Evolutionary conservation across 2,797 vertebrate genomes (phyloP).

Genomic region (Heliangelus exortis): DNA sequence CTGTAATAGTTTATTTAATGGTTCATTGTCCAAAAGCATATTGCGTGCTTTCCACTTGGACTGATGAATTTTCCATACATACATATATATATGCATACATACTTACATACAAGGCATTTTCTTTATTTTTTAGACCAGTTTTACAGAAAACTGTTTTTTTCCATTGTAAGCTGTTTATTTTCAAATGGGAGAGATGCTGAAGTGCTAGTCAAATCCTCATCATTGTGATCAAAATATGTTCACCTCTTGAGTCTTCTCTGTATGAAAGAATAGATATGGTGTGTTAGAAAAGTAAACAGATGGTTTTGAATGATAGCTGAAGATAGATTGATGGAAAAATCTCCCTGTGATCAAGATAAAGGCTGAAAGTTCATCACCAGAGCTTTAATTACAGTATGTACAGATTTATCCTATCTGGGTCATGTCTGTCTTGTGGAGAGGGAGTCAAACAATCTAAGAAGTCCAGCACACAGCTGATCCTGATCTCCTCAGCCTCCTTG

Average conservation of each 20-base stretch:
- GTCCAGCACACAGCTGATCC: neutral
- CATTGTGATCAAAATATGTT: neutral
- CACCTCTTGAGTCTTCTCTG: neutral
- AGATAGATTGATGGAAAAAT: neutral
- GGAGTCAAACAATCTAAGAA: neutral
- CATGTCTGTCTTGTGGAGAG: neutral
- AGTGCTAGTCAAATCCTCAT: neutral
- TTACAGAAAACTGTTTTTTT: neutral
- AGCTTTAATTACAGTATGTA: neutral
- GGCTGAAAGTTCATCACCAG: neutral
- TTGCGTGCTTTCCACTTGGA: neutral
- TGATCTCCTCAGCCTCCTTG: neutral
- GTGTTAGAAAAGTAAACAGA: neutral
- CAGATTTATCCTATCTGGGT: neutral
- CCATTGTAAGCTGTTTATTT: neutral
- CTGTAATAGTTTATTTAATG: neutral
- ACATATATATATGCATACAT: no score
- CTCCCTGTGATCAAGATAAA: neutral
- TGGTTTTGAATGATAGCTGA: neutral
- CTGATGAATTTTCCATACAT: neutral
- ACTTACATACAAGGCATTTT: neutral
- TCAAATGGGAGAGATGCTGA: neutral
- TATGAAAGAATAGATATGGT: neutral
- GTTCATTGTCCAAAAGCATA: neutral
- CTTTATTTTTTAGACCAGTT: neutral